Percentiles rank a stretch among this genome's conserved stretches.
Evolutionary conservation across 2,797 vertebrate genomes (phyloP).

Genomic region (Melanotaenia pygmaea): DNA sequence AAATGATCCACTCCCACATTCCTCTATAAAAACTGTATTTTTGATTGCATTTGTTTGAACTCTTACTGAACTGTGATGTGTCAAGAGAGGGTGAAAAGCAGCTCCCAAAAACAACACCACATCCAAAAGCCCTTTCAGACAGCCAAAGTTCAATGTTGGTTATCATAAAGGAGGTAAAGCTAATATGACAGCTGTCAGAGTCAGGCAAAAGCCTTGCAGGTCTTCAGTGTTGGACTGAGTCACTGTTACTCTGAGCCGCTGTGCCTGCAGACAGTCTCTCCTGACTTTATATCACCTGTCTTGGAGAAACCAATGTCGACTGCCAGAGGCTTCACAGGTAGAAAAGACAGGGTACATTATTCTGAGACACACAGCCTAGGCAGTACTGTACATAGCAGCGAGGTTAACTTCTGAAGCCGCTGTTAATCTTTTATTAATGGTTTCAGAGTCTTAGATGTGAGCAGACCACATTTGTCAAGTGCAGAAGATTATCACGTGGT

Average conservation of each 20-base stretch:
- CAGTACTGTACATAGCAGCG: neutral
- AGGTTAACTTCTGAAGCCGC: neutral
- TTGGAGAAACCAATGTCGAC: slow-evolving; percentile 40
- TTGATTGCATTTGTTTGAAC: no score
- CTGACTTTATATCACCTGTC: slow-evolving; percentile 48
- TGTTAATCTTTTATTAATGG: slow-evolving; percentile 24
- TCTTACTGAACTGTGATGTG: slow-evolving; percentile 4
- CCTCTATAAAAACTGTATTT: no score
- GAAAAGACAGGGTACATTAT: slow-evolving; percentile 47
- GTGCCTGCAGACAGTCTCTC: slow-evolving; percentile 33
- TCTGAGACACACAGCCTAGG: slow-evolving; percentile 6
- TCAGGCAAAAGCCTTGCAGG: slow-evolving; percentile 26
- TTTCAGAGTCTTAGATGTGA: neutral
- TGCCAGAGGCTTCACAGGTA: slow-evolving; percentile 37
- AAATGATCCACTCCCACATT: no score
- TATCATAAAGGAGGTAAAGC: slow-evolving; percentile 32
- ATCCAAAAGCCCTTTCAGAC: slow-evolving; percentile 16
- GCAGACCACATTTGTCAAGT: slow-evolving; percentile 27
- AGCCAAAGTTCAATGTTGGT: slow-evolving; percentile 18
- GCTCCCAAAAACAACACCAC: neutral
- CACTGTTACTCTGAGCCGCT: slow-evolving; percentile 24
- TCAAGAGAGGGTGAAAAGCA: neutral
- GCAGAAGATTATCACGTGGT: slow-evolving; percentile 16
- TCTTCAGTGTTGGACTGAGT: slow-evolving; percentile 37
- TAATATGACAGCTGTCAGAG: slow-evolving; percentile 36